Percentiles rank a stretch among this genome's conserved stretches.
phyloP scores from a whole-genome alignment of 2,797 vertebrate species.

The Pangasius sanitwongsei region DNA sequence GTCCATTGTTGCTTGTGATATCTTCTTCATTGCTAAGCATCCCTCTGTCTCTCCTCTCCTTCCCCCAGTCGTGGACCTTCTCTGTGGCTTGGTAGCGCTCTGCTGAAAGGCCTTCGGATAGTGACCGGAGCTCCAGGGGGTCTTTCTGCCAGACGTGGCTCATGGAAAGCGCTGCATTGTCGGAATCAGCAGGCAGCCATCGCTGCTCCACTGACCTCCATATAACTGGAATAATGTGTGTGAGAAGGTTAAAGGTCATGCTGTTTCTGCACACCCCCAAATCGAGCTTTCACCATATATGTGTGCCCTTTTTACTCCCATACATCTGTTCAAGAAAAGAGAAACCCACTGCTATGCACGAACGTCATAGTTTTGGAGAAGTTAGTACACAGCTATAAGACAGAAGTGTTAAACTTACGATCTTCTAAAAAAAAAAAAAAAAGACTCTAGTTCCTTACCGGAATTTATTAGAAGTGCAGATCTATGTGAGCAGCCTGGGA shows the following conservation, averaged over 20 bases:
- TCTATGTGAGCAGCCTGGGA: background rate
- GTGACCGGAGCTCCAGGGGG: conserved; percentile 82
- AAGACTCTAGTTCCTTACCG: background rate
- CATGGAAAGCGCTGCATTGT: conserved; percentile 82
- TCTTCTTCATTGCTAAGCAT: background rate
- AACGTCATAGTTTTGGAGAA: background rate
- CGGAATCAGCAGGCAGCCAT: conserved; percentile 90
- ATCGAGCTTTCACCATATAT: conserved; percentile 74
- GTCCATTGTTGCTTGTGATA: background rate
- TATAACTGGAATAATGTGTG: conserved; percentile 85
- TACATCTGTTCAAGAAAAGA: conserved; percentile 48
- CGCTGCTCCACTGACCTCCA: conserved; percentile 74
- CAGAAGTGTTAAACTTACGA: background rate
- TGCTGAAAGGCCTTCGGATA: conserved; percentile 86
- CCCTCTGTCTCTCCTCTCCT: conserved; percentile 60
- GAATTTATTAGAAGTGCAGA: background rate
- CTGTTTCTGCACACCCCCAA: conserved; percentile 47
- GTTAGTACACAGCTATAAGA: background rate
- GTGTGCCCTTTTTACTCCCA: conserved; percentile 77
- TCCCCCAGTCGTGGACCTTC: conserved; percentile 58
- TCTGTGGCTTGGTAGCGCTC: conserved; percentile 53
- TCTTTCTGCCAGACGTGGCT: conserved; percentile 82
- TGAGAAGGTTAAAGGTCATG: conserved; percentile 84
- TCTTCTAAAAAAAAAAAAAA: background rate
- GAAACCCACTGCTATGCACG: conserved; percentile 6